Evolutionary conservation across 2,888 invertebrate species (phyloP), one percentile per base, ranked within the genome.

Genomic region (Liodrosophila aerea): DNA sequence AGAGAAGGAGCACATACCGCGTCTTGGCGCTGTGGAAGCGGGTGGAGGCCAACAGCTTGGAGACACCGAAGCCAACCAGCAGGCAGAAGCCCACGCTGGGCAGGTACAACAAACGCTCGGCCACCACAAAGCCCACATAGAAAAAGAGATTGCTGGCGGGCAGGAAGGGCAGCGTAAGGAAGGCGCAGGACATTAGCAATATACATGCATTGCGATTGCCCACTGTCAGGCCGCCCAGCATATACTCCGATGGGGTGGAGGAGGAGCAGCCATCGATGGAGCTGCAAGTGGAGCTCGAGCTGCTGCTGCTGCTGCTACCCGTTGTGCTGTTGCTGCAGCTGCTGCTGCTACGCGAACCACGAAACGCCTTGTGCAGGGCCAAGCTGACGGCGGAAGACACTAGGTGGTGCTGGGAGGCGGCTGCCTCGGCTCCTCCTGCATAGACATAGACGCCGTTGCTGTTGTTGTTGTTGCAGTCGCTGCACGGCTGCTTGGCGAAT

Each of bases 51-150:
- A 90, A 74, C 36, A 90, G 73, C 72, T 91, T 91, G 34, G 92
- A 92, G 64, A 93, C 91, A 34, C 96, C 95, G 75, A 94, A 91
- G 49, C 95, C 97, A 62, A 98, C 92, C 71, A 98, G 91, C 82
- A 98, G 92, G 91, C 98, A 98, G 91, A 95, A 96, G 50, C 98
- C 98, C 87, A 98, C 96, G 91, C 97, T 98, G 46, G 98, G 98
- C 90, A 98, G 93, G 91, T 98, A 99, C 71, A 99, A 92, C 73
- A 98, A 95, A 71, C 98, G 93, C 91, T 99, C 99, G 60, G 98
- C 99, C 53, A 98, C 95, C 75, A 99, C 98, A 91, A 99, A 99
- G 45, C 99, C 99, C 62, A 99, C 98, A 91, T 98, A 98, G 92
- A 98, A 98, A 91, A 98, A 94, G 82, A 98, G 91, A 92, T 99